phyloP scores from a whole-genome alignment of 2,797 vertebrate genomes.

The Garrulus glandarius region DNA sequence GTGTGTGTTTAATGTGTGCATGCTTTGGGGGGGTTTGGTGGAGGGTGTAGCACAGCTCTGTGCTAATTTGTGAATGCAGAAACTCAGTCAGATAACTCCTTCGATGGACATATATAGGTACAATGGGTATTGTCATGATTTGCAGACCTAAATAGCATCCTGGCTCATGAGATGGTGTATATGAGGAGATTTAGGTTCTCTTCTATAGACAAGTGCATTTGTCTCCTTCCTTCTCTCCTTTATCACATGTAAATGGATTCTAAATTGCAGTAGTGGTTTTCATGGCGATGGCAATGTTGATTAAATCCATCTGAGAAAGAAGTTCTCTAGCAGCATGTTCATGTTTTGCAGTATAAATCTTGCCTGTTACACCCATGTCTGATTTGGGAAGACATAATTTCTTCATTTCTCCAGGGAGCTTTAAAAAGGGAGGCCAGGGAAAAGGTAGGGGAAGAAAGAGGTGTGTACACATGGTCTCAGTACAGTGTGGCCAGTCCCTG shows the following conservation, averaged over 20 bases:
- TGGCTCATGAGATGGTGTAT: background rate
- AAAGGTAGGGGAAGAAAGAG: background rate
- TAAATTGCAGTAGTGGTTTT: background rate
- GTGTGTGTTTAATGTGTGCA: background rate
- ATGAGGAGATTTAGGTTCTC: background rate
- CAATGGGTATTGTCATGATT: background rate
- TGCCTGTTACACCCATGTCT: background rate
- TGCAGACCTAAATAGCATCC: background rate
- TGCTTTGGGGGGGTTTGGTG: background rate
- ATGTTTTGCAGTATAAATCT: background rate
- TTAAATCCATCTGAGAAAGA: background rate
- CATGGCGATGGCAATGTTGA: background rate
- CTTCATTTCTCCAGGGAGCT: background rate
- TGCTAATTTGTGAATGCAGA: background rate
- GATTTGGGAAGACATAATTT: background rate
- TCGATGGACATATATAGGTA: background rate
- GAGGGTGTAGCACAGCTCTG: background rate
- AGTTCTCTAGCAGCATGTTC: background rate
- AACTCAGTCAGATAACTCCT: background rate
- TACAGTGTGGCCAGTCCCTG: background rate
- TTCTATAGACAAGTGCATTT: background rate
- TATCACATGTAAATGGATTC: background rate
- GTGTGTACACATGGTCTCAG: background rate
- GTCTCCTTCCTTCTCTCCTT: background rate
- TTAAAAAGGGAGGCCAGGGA: rapidly evolving